Percentiles rank a stretch among this genome's conserved stretches.
These are phyloP conservation scores for Trachelus troglodyta DNA, from an alignment of 2,888 invertebrate species.

Conservation along the genomic window DNA sequence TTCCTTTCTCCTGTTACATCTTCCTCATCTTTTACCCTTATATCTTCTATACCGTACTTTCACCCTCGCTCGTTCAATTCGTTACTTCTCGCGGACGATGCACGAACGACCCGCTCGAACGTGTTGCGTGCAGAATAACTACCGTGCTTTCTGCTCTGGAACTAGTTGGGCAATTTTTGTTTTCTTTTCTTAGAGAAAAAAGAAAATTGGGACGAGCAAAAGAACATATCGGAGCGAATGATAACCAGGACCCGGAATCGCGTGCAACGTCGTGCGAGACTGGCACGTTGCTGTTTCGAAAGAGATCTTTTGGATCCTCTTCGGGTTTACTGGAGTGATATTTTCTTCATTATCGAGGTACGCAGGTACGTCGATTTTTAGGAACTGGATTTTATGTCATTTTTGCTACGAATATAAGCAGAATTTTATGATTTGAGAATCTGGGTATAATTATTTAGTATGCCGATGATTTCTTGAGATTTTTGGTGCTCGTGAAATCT, in stretches of 20 bases:
- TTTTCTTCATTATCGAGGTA: neutral
- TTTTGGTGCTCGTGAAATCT: neutral
- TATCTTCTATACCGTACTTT: constrained; percentile 21
- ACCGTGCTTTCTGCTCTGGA: no score
- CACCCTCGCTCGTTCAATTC: constrained; percentile 6
- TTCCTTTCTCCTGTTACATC: neutral
- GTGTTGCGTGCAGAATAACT: no score
- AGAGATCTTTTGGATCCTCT: neutral
- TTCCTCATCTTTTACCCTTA: constrained; percentile 19
- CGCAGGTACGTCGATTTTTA: neutral
- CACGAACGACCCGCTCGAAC: neutral
- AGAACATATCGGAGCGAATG: neutral
- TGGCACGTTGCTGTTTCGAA: neutral
- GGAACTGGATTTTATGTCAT: no score
- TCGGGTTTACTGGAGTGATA: neutral
- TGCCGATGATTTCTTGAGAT: neutral
- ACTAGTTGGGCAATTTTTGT: no score
- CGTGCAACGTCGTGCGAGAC: neutral
- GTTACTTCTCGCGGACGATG: neutral
- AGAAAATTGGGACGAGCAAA: neutral
- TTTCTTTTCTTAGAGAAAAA: no score
- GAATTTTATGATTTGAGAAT: neutral
- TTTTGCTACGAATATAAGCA: no score
- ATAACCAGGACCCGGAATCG: neutral
- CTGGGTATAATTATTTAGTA: neutral